Base-by-base conservation (phyloP, 2,797 vertebrate genomes). In the Carapus acus region DNA sequence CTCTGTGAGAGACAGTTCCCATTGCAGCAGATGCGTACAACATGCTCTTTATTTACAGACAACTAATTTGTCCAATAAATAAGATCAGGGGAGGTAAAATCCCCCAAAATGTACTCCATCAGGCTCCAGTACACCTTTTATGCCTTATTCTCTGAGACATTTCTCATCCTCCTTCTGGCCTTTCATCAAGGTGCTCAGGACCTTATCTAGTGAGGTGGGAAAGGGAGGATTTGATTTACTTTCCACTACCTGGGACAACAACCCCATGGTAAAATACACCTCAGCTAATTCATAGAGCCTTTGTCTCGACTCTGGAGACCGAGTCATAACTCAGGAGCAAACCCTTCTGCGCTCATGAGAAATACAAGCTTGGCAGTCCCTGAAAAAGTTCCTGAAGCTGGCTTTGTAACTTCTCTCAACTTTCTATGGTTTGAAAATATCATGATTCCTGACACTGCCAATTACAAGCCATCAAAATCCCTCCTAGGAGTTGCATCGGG, bases 151-250 rank as follows among this genome's bases (percentile, higher is more conserved):
- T 49, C 43, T 59, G 37, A 22, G 48, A 27, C 38, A 22, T 52
- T 59, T 65, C 41, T 48, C 27, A 34, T 49, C 38, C 23, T 11
- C 9, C 46, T 55, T 33, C 59, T 52, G 5, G 9, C 18, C 39
- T 38, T 24, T 43, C 49, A 18, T 41, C 46, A 14, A 24, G 27
- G 36, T 27, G 23, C 51, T 49, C 31, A 11, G 3, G 14, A 41
- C 21, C 48, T 56, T 54, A 55, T 45, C 53, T 54, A 54, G 23
- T 59, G 58, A 68, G 52, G 54, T 57, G 55, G 38, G 50, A 72
- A 62, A 74, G 49, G 48, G 49, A 29, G 57, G 50, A 49, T 57
- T 50, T 49, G 22, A 59, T 57, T 47, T 56, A 37, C 38, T 59
- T 59, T 67, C 27, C 6, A 20, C 36, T 46, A 41, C 47, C 61